Conservation (phyloP, 2,113 vertebrate species). For the Laticauda colubrina region DNA sequence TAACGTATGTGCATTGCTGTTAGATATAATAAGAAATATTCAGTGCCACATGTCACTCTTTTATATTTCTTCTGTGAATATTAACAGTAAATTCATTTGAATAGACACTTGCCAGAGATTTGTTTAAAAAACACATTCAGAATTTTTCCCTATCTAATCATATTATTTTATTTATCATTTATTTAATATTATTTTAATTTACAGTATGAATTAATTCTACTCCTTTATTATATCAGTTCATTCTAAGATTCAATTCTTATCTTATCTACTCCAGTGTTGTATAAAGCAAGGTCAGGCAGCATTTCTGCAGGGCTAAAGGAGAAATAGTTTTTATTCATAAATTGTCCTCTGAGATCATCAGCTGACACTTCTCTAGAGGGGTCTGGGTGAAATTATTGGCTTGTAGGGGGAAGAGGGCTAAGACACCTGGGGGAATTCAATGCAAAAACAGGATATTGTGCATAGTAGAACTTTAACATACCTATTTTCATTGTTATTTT, state of each 20-base stretch:
- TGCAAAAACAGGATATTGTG: background rate
- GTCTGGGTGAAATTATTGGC: background rate
- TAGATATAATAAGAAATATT: conserved; percentile 60
- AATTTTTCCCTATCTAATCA: conserved; percentile 31
- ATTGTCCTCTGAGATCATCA: background rate
- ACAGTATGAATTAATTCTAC: conserved; percentile 31
- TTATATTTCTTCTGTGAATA: conserved; percentile 59
- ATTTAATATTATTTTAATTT: background rate
- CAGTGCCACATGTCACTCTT: conserved; percentile 61
- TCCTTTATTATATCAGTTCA: conserved; percentile 16
- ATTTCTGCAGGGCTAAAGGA: background rate
- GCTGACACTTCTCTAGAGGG: background rate
- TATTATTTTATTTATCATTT: background rate
- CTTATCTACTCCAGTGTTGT: conserved; percentile 36
- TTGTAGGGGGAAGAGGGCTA: background rate
- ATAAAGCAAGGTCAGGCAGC: background rate
- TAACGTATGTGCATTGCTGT: conserved; percentile 58
- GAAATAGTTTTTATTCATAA: background rate
- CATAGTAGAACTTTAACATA: background rate
- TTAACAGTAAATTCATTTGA: conserved; percentile 34
- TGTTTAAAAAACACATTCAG: conserved; percentile 33
- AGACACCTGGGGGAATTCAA: background rate
- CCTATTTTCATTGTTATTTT: background rate
- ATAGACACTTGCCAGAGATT: conserved; percentile 46
- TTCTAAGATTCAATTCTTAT: conserved; percentile 18